Base-by-base conservation (phyloP, 1,140 invertebrate genomes). In the Drosophila pallidifrons region DNA sequence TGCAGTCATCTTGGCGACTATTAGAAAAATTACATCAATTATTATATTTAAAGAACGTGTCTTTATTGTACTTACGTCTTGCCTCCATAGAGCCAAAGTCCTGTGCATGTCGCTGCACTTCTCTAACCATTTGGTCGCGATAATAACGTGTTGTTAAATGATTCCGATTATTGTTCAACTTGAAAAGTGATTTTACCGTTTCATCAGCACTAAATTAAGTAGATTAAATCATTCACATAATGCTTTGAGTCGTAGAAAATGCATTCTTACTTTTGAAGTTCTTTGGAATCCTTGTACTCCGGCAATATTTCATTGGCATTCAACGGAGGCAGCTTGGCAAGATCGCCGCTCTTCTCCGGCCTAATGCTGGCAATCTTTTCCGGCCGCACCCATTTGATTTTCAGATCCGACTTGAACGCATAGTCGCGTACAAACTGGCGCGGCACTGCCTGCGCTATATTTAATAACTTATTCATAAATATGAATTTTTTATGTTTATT, bases 331-430 rank as follows among this genome's bases (percentile, higher is more conserved):
- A 94, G 52, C 38, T 94, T 69, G 46, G 90, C 87, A 5, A 94
- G 78, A 91, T 96, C 95, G 5, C 95, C 95, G 64, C 93, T 94
- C 82, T 94, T 94, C 72, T 93, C 89, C 1, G 94, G 93, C 66
- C 93, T 92, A 49, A 88, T 91, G 64, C 93, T 94, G 0, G 94
- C 82, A 57, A 95, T 93, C 91, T 94, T 94, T 68, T 93, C 93
- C 1, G 95, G 95, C 32, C 94, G 91, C 8, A 94, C 90, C 95
- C 95, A 96, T 93, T 95, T 94, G 32, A 95, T 95, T 88, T 95
- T 95, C 57, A 94, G 91, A 72, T 94, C 93, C n/a, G 93, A 93
- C 81, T 94, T 94, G 64, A 94, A 93, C 0, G 93, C 93, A 73
- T 94, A 94, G 79, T 82, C 89, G 64, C 79, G 90, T 47, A 78